These are phyloP conservation scores for Timema cristinae DNA, from an alignment of 2,888 invertebrate species.

Conservation along the genomic window DNA sequence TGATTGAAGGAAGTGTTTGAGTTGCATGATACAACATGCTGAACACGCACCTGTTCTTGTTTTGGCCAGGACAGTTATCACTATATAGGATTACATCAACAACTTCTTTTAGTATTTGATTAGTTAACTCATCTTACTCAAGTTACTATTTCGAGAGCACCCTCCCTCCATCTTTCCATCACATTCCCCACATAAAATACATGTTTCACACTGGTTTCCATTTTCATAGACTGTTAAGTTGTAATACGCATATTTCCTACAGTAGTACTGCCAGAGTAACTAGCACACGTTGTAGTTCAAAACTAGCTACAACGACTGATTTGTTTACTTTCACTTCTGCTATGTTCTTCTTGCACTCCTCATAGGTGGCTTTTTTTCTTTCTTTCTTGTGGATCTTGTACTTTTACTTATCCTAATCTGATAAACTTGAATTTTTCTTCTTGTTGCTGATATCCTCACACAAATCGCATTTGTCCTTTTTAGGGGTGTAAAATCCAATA, in stretches of 20 bases:
- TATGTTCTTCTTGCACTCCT: neutral
- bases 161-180: no score
- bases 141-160: neutral
- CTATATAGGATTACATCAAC: neutral
- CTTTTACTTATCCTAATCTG: no score
- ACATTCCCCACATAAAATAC: no score
- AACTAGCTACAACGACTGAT: slow-evolving; percentile 6
- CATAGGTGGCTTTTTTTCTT: neutral
- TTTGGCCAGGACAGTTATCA: slow-evolving; percentile 11
- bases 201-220: neutral
- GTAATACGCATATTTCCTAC: slow-evolving; percentile 1
- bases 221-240: slow-evolving; percentile 14
- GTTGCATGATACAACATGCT: neutral
- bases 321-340: neutral
- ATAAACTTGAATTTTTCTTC: no score
- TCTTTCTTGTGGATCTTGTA: no score
- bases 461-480: no score
- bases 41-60: slow-evolving; percentile 10
- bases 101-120: neutral
- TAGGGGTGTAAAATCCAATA: no score
- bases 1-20: neutral
- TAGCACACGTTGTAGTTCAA: slow-evolving; percentile 3
- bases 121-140: neutral
- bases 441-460: no score
- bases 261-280: neutral